phyloP scores from a whole-genome alignment of 2,888 invertebrate species.

The Pachymerium ferrugineum region DNA sequence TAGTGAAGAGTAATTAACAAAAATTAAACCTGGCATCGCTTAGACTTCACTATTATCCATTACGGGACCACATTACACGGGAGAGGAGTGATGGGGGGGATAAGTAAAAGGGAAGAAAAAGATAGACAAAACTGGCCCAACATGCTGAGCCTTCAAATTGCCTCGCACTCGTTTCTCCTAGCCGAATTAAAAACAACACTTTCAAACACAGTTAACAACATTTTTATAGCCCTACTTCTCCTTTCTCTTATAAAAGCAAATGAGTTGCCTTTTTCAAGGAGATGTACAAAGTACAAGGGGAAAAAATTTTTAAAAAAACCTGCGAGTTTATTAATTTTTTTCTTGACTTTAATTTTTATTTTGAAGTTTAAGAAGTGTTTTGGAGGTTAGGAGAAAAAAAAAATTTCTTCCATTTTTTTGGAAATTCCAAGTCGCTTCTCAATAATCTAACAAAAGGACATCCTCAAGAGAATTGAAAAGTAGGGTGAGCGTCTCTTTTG shows the following conservation, averaged over 20 bases:
- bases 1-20: neutral
- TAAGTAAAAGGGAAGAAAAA: neutral
- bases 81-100: no score
- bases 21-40: neutral
- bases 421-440: neutral
- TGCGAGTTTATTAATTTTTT: no score
- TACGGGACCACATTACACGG: no score
- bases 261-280: no score
- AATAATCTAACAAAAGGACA: neutral
- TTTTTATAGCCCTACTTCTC: neutral
- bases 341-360: no score
- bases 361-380: no score
- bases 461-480: neutral
- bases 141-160: neutral
- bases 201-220: constrained; percentile 2
- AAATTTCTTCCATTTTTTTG: no score
- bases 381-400: no score
- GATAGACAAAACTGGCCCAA: neutral
- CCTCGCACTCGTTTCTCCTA: neutral
- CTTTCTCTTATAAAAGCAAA: no score
- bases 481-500: neutral
- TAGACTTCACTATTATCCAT: no score
- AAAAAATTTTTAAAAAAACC: no score
- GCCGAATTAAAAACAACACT: constrained; percentile 2
- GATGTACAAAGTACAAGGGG: no score